Base-by-base conservation (phyloP, 2,888 invertebrate genomes). In the Clistopyga incitator region DNA sequence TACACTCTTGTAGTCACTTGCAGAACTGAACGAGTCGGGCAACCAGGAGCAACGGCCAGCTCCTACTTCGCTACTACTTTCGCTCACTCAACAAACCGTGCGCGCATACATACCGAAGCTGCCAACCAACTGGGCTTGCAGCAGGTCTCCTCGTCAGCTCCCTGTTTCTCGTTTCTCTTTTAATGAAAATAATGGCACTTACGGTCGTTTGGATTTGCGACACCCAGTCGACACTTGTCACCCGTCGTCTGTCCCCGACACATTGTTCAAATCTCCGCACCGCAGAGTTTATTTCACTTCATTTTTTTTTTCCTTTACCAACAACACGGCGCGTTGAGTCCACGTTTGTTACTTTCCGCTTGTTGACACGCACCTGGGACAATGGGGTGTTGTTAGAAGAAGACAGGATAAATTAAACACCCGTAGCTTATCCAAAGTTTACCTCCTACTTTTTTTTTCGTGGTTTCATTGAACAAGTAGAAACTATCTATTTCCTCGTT, bases 151-250 rank as follows among this genome's bases (percentile, higher is more conserved):
- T 38, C 64, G 64, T 64, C 64, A 59, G 56, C 11, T 52, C 25
- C 20, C 34, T 64, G 56, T 68, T 78, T 71, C 47, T 65, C 70
- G 29, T 74, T 82, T 65, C 50, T 25, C 65, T 72, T 50, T 79
- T 29, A 29, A 71, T 70, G 67, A 82, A 82, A 70, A 67, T 81
- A 78, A 75, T 56, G 74, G 56, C 75, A 79, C 78, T 79, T 75
- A 29, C 70, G 78, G 56, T 67, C 64, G 45, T 71, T 68, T 65
- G 77, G 72, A 67, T 45, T 42, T 56, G 54, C 29, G 56, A 18
- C 42, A 56, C 68, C 45, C 47, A 56, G 56, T 23, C 50, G 59
- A 45, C 52, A 75, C 68, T 77, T 67, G 77, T 77, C 77, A 59
- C 67, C 29, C 45, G 59, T 67, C 34, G 25, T 29, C 77, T 77